Evolutionary conservation across 2,797 vertebrate genomes (phyloP).

Genomic region (Crocodylus rhombifer): DNA sequence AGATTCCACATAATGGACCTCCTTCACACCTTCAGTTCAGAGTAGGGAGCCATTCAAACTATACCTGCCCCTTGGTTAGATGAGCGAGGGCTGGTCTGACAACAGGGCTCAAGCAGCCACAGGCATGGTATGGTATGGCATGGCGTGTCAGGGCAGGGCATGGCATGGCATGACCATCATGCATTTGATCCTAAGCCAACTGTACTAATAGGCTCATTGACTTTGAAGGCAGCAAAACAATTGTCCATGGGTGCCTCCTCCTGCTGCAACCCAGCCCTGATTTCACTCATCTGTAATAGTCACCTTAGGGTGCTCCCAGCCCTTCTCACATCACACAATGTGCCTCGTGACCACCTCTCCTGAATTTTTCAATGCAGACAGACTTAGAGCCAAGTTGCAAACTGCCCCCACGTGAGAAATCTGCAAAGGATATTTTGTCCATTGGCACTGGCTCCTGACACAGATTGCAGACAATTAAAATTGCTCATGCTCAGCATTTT

Average conservation of each 20-base stretch:
- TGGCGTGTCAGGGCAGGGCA: too few species aligned
- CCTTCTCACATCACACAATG: background rate
- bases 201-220: background rate
- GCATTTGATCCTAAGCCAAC: background rate
- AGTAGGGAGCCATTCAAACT: background rate
- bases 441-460: accelerated
- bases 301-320: background rate
- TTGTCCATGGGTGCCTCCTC: background rate
- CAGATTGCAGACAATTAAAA: too few species aligned
- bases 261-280: background rate
- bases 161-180: background rate
- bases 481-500: too few species aligned
- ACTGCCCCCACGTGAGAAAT: accelerated
- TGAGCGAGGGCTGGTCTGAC: background rate
- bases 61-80: background rate
- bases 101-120: background rate
- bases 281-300: background rate
- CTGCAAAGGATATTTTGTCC: too few species aligned
- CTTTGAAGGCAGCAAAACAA: background rate
- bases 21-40: background rate
- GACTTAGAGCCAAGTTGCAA: background rate
- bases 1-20: too few species aligned
- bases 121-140: too few species aligned
- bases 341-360: background rate
- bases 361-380: accelerated